phyloP scores from a whole-genome alignment of 2,888 invertebrate species.

The Therioaphis trifolii region DNA sequence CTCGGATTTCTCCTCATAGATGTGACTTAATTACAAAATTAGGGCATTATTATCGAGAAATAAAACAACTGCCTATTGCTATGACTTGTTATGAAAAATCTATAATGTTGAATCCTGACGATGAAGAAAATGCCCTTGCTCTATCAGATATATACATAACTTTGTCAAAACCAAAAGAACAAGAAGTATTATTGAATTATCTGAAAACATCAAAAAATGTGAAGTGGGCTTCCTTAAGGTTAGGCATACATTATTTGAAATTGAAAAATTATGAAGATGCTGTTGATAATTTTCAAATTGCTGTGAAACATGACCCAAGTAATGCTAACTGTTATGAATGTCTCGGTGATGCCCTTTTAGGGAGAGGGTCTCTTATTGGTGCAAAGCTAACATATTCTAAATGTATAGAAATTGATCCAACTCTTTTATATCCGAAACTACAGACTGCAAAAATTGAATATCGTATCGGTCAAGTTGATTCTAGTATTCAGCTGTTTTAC shows the following conservation, averaged over 20 bases:
- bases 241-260: constrained; percentile 51
- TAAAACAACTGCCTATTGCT: constrained; percentile 31
- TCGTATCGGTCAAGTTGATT: constrained; percentile 36
- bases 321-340: constrained; percentile 39
- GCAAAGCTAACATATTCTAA: constrained; percentile 56
- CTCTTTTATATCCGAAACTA: constrained; percentile 43
- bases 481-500: constrained; percentile 45
- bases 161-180: constrained; percentile 38
- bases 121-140: constrained; percentile 44
- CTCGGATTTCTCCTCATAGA: constrained; percentile 45
- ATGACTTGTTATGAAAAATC: constrained; percentile 56
- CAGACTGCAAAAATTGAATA: constrained; percentile 55
- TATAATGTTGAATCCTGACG: constrained; percentile 41
- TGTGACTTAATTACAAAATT: constrained; percentile 55
- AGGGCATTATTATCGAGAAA: constrained; percentile 54
- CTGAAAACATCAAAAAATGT: constrained; percentile 44
- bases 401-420: constrained; percentile 46
- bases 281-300: constrained; percentile 48
- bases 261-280: constrained; percentile 42
- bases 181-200: constrained; percentile 46
- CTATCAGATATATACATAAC: constrained; percentile 35
- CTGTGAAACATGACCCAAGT: constrained; percentile 42
- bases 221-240: constrained; percentile 51
- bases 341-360: constrained; percentile 53
- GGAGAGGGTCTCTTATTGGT: constrained; percentile 33